Evolutionary conservation across 2,113 vertebrate species (phyloP), one percentile per base, ranked within the genome.

Genomic region (Rhinolophus sinicus): DNA sequence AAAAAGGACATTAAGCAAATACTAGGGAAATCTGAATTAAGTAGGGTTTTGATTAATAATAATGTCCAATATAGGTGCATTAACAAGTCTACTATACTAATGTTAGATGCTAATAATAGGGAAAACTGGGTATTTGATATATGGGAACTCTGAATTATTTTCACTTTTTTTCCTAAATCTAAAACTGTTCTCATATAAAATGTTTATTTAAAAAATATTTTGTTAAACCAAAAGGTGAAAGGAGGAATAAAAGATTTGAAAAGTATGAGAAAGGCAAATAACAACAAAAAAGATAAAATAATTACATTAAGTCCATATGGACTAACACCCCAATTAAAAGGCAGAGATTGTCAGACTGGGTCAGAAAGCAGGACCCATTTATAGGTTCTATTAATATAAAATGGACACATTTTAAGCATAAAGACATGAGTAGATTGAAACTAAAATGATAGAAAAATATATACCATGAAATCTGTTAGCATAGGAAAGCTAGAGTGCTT

Each of bases 211-310:
- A 86, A 40, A 77, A 33, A 47, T 60, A 5, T 85, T 77, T 33
- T 47, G 62, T 72, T 90, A 58, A 83, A 2, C 21, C 16, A 65
- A 81, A 82, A 89, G 14, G 12, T 89, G 10, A 88, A 78, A 69
- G 28, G 13, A 91, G 16, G 9, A 75, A 60, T 7, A 86, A 72
- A 88, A 81, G 3, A 56, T 38, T 78, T 78, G 4, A 10, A 69
- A 76, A 90, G 30, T 13, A 56, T 50, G 14, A 94, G 21, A 86
- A 47, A 21, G 13, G 69, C 4, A 64, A 38, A 64, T n/a, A 78
- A 90, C 30, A 86, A 33, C 58, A 95, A 52, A 60, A 96, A 78
- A 85, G 52, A 35, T 18, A 75, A 90, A 83, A 54, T 70, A 75
- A 92, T 83, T 87, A 38, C 38, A 30, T 73, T 40, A 40, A 65